Evolutionary conservation across 1,140 invertebrate genomes (phyloP).

Genomic region (Leptinotarsa defecta): DNA sequence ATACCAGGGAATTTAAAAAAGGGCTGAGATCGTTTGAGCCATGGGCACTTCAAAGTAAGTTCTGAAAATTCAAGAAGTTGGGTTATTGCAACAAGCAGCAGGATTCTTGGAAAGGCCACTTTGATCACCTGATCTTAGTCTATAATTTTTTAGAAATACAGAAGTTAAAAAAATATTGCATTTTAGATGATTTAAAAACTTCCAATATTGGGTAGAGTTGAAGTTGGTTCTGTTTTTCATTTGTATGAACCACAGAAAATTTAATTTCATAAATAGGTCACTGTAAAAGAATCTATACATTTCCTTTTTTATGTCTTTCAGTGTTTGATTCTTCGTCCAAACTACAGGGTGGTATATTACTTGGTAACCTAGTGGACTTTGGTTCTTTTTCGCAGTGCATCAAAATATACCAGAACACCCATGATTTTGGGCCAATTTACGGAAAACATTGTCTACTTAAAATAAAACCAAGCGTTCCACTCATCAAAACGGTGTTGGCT

Average conservation of each 20-base stretch:
- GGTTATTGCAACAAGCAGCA: no score
- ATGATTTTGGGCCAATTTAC: constrained; percentile 36
- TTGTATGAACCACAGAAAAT: no score
- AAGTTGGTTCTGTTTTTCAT: no score
- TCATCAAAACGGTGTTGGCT: constrained; percentile 38
- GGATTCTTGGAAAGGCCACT: no score
- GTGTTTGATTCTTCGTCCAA: constrained; percentile 48
- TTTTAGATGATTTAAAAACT: no score
- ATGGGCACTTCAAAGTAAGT: constrained; percentile 49
- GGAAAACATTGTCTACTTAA: constrained; percentile 41
- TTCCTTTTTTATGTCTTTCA: constrained; percentile 31
- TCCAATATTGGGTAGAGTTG: no score
- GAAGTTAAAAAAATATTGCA: no score
- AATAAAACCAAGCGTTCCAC: constrained; percentile 34
- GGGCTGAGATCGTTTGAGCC: constrained; percentile 46
- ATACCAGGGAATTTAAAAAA: constrained; percentile 42
- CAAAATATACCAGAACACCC: constrained; percentile 35
- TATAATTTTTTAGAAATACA: no score
- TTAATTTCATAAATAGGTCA: no score
- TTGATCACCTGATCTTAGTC: no score
- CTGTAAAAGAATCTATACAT: no score
- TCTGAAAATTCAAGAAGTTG: no score
- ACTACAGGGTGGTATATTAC: constrained; percentile 40
- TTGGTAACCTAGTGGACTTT: constrained; percentile 41
- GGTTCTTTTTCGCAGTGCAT: constrained; percentile 44